Evolutionary conservation across 2,113 vertebrate species (phyloP).

Genomic region (Motacilla alba): DNA sequence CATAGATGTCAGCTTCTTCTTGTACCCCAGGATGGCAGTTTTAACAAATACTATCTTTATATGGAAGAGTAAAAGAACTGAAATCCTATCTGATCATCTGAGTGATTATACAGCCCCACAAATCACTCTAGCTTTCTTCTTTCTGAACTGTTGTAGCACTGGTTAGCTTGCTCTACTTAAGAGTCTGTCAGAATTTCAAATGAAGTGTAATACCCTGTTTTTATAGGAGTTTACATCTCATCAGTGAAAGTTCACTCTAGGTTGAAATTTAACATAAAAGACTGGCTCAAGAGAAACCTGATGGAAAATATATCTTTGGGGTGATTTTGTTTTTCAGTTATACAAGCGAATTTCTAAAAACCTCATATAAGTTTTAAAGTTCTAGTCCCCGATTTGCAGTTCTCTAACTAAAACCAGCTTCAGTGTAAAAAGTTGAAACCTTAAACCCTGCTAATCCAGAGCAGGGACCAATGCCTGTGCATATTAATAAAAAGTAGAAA

Average conservation of each 20-base stretch:
- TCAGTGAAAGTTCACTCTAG: slow-evolving; percentile 43
- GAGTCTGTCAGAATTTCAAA: slow-evolving; percentile 19
- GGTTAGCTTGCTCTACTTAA: not conserved
- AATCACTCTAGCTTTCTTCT: not conserved
- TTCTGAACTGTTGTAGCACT: not conserved
- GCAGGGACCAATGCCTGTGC: not conserved
- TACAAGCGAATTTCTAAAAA: slow-evolving; percentile 50
- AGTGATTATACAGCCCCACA: slow-evolving; percentile 43
- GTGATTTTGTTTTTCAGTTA: not conserved
- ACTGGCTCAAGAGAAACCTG: not conserved
- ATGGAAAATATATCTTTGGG: slow-evolving; percentile 51
- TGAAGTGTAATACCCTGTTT: slow-evolving; percentile 25
- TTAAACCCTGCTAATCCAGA: slow-evolving; percentile 40
- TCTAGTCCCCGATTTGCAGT: slow-evolving; percentile 17
- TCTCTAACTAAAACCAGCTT: slow-evolving; percentile 27
- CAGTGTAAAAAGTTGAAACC: slow-evolving; percentile 24
- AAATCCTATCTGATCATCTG: slow-evolving; percentile 47
- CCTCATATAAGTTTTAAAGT: slow-evolving; percentile 26
- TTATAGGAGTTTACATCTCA: slow-evolving; percentile 35
- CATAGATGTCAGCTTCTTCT: not conserved
- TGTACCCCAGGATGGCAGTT: slow-evolving; percentile 34
- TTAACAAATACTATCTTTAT: slow-evolving; percentile 63
- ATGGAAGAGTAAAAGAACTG: slow-evolving; percentile 52
- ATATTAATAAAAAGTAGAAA: slow-evolving; percentile 50
- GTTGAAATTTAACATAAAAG: slow-evolving; percentile 57